These are phyloP conservation scores for Porites cylindrica DNA, from an alignment of 92 coral and sea anemone species.

Conservation along the genomic window DNA sequence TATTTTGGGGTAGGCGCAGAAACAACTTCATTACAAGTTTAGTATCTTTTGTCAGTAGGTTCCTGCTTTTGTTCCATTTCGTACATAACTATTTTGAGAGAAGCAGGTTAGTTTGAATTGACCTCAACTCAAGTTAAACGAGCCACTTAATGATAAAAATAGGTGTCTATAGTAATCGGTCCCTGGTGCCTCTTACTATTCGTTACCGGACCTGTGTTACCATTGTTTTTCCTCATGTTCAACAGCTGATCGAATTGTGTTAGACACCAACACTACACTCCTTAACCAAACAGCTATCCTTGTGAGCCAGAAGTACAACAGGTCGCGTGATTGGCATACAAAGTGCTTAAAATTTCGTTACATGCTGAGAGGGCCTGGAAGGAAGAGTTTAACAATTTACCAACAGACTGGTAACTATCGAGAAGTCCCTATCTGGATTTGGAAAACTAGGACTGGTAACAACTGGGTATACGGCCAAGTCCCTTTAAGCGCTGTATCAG, in stretches of 20 bases:
- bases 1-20: too few species aligned
- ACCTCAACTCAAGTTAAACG: too few species aligned
- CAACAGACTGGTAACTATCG: slow-evolving; percentile 12
- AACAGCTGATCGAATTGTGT: slow-evolving; percentile 18
- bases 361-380: slow-evolving; percentile 46
- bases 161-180: too few species aligned
- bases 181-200: background rate
- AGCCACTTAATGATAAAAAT: too few species aligned
- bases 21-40: too few species aligned
- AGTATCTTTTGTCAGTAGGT: too few species aligned
- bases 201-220: too few species aligned
- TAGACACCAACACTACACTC: slow-evolving; percentile 4
- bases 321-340: slow-evolving; percentile 48
- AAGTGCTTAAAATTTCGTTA: slow-evolving; percentile 58
- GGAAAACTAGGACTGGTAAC: slow-evolving; percentile 1
- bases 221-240: background rate
- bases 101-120: too few species aligned
- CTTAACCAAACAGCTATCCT: slow-evolving; percentile 21
- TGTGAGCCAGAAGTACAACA: slow-evolving; percentile 42
- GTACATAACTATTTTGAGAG: too few species aligned
- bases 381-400: slow-evolving; percentile 16
- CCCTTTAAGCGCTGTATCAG: slow-evolving; percentile 41
- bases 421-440: slow-evolving; percentile 19
- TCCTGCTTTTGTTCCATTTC: too few species aligned
- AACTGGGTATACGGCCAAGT: slow-evolving; percentile 53